Conservation (phyloP, 2,113 vertebrate genomes). For the Erythrocercus mccallii region DNA sequence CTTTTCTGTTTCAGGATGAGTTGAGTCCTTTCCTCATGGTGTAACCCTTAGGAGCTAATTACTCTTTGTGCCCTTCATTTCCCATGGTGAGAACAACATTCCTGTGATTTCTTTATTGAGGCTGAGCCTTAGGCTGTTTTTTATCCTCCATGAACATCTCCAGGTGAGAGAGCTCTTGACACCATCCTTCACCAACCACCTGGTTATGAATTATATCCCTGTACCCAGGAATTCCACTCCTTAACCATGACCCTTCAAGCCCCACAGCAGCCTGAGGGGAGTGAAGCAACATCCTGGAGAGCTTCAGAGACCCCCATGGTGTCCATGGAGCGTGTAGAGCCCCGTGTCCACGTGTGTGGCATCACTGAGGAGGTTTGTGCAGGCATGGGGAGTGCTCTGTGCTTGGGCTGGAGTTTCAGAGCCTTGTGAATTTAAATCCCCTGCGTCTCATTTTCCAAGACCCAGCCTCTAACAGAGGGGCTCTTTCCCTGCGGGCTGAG, state of each 20-base stretch:
- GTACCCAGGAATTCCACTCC: not conserved
- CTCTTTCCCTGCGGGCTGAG: conserved; percentile 51
- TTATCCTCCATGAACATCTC: not conserved
- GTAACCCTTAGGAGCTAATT: not conserved
- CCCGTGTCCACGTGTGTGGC: not conserved
- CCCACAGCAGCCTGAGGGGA: not conserved
- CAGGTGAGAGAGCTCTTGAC: not conserved
- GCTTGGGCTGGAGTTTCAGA: not conserved
- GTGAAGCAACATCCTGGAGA: not conserved
- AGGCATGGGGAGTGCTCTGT: not conserved
- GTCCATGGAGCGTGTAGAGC: not conserved
- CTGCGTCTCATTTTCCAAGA: conserved; percentile 14
- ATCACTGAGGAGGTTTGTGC: not conserved
- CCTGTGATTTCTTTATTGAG: not conserved
- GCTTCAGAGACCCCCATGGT: not conserved
- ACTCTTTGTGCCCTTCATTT: not conserved
- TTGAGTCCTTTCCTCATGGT: accelerated
- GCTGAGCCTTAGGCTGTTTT: not conserved
- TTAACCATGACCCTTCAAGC: not conserved
- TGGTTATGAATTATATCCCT: not conserved
- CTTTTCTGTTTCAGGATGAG: not conserved
- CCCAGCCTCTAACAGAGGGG: not conserved
- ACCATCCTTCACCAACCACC: not conserved
- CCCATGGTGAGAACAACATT: not conserved
- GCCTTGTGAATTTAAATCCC: conserved; percentile 29